Percentiles rank a stretch among this genome's conserved stretches.
Evolutionary conservation across 1,140 invertebrate genomes (phyloP).

Genomic region (Drosophila punjabiensis): DNA sequence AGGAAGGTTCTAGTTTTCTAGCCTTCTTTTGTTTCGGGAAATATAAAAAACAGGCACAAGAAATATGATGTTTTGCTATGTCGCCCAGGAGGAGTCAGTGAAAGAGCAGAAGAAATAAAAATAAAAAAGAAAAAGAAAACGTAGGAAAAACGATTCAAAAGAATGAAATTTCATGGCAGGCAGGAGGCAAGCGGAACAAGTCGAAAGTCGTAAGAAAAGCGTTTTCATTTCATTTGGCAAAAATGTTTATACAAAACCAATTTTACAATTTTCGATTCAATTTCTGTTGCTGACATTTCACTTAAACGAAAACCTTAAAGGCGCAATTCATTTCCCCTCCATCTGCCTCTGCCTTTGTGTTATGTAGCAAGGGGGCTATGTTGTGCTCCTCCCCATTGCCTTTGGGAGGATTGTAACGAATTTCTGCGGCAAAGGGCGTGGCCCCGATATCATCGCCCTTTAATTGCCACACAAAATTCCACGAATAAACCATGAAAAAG

Average conservation of each 20-base stretch:
- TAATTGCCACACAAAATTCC: conserved; percentile 12
- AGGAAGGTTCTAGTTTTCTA: conserved; percentile 24
- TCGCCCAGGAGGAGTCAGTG: conserved; percentile 20
- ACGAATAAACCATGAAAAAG: conserved; percentile 43
- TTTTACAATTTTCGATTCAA: conserved; percentile 84
- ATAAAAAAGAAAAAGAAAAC: conserved; percentile 22
- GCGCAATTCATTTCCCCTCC: conserved; percentile 70
- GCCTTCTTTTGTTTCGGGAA: conserved; percentile 65
- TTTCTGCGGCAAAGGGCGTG: conserved; percentile 6
- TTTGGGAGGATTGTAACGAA: conserved; percentile 9
- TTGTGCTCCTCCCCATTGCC: background rate
- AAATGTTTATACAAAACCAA: conserved; percentile 84
- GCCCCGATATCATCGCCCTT: conserved; percentile 16
- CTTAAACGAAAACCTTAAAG: conserved; percentile 84
- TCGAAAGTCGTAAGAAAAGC: conserved; percentile 70
- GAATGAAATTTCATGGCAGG: conserved; percentile 49
- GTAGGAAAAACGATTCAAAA: conserved; percentile 14
- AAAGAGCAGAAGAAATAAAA: conserved; percentile 10
- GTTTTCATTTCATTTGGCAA: conserved; percentile 83
- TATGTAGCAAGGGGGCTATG: conserved; percentile 7
- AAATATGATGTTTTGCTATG: conserved; percentile 69
- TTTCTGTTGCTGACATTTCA: conserved; percentile 83
- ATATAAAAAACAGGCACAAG: conserved; percentile 81
- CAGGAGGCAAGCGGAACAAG: conserved; percentile 22
- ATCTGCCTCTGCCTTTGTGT: conserved; percentile 19